Evolutionary conservation across 2,113 vertebrate species (phyloP).

Genomic region (Candoia aspera): DNA sequence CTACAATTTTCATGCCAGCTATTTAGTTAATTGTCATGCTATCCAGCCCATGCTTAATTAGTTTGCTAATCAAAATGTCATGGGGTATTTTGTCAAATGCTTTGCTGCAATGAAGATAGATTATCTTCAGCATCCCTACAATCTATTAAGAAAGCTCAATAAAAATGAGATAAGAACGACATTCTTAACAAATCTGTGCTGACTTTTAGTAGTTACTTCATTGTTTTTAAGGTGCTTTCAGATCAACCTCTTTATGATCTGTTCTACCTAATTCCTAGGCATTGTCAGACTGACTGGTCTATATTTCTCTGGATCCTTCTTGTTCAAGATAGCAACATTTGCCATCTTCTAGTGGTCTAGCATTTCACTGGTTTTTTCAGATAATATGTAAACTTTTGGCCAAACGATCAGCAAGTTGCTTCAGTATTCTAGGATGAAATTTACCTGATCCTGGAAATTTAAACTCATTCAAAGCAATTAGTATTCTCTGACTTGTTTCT

Average conservation of each 20-base stretch:
- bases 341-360: background rate
- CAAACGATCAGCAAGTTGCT: background rate
- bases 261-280: background rate
- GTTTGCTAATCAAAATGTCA: background rate
- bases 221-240: background rate
- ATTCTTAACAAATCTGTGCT: background rate
- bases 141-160: background rate
- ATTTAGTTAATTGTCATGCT: constrained; percentile 1
- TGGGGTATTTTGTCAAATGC: background rate
- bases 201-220: background rate
- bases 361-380: background rate
- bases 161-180: background rate
- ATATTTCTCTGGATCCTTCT: background rate
- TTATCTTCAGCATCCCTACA: background rate
- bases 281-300: background rate
- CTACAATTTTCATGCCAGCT: background rate
- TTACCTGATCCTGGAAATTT: background rate
- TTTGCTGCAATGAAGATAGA: background rate
- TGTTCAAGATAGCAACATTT: background rate
- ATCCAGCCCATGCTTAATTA: background rate
- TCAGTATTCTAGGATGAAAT: background rate
- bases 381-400: background rate
- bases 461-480: background rate
- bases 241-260: background rate
- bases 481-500: background rate